Percentiles rank a stretch among this genome's conserved stretches.
Conservation (phyloP, 2,797 vertebrate genomes). For the Chiloscyllium punctatum region DNA sequence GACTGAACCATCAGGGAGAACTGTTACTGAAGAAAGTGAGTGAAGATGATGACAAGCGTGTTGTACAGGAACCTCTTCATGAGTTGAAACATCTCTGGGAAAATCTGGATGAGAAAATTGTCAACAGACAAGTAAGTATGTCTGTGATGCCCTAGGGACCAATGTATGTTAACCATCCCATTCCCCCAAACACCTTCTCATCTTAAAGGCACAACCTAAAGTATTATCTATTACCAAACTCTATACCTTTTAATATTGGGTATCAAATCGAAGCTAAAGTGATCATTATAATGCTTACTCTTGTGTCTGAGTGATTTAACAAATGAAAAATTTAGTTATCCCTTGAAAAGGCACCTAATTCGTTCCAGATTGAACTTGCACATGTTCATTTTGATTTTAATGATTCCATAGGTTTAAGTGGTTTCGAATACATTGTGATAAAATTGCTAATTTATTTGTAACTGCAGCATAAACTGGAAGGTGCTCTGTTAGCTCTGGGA, state of each 20-base stretch:
- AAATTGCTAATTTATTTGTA: conserved; percentile 42
- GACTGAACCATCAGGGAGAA: conserved; percentile 86
- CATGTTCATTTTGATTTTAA: neutral
- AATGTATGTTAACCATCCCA: too few species aligned
- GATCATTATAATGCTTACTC: neutral
- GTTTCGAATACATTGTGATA: neutral
- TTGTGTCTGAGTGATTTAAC: neutral
- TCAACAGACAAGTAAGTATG: conserved; percentile 79
- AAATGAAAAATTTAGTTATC: neutral
- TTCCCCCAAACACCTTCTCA: too few species aligned
- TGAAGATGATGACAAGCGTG: conserved; percentile 73
- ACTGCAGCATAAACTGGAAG: conserved; percentile 90
- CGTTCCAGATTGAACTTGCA: too few species aligned
- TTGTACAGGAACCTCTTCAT: conserved; percentile 83
- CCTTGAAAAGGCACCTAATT: neutral
- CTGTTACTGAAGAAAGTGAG: conserved; percentile 85
- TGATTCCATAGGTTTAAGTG: neutral
- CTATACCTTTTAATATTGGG: neutral
- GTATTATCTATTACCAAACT: neutral
- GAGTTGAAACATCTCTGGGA: conserved; percentile 88
- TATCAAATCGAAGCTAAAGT: neutral
- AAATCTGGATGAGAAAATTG: conserved; percentile 83
- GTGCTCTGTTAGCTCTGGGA: conserved; percentile 86
- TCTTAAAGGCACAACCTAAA: neutral
- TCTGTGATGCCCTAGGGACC: too few species aligned